These are phyloP conservation scores for Leguminivora glycinivorella DNA, from an alignment of 1,140 invertebrate species.

Conservation along the genomic window DNA sequence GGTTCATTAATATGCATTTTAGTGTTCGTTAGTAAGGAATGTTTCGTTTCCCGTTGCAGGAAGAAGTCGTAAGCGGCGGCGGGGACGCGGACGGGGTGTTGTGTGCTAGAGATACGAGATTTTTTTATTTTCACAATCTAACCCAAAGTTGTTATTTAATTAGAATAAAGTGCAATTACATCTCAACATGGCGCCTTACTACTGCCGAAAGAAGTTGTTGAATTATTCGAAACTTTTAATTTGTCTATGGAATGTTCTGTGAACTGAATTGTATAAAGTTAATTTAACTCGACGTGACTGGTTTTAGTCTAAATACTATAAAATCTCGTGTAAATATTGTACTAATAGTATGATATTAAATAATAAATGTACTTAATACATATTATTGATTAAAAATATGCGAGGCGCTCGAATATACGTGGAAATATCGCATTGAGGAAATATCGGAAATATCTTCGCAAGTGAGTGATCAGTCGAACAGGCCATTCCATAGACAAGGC, in stretches of 20 bases:
- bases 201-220: not conserved
- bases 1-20: too few species aligned
- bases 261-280: not conserved
- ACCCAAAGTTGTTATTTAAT: constrained; percentile 35
- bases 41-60: constrained; percentile 42
- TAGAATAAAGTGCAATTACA: constrained; percentile 34
- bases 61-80: constrained; percentile 59
- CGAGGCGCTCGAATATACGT: not conserved
- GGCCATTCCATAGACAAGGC: not conserved
- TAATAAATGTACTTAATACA: not conserved
- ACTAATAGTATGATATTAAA: not conserved
- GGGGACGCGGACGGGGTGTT: constrained; percentile 5
- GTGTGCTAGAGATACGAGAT: constrained; percentile 19
- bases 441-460: not conserved
- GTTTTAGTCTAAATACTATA: not conserved
- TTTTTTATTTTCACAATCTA: constrained; percentile 26
- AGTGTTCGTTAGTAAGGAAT: not conserved
- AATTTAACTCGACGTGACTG: not conserved
- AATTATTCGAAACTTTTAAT: not conserved
- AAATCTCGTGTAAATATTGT: not conserved
- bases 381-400: not conserved
- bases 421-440: not conserved
- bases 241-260: not conserved
- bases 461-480: not conserved
- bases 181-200: not conserved